Base-by-base conservation (phyloP, 2,113 vertebrate species). In the Esox niger region DNA sequence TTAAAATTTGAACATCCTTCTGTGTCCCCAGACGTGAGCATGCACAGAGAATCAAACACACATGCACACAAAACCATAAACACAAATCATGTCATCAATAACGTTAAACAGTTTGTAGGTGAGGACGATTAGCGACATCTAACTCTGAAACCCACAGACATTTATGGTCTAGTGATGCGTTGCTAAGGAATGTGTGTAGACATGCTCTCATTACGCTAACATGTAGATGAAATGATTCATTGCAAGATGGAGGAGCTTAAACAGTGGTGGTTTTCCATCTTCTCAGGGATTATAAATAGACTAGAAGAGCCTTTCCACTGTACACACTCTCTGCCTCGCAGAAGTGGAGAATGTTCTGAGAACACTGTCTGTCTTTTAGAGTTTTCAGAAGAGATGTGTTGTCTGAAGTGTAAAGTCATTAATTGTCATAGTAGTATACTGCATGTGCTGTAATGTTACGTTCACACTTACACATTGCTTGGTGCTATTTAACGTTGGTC, bases 141-240 rank as follows among this genome's bases (percentile, higher is more conserved):
- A 56, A 67, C 68, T 68, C 11, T 5, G 59, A 56, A 52, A 70
- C 71, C 78, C 76, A 78, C 83, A 84, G 74, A 82, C 70, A 56
- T 80, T 64, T 74, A 73, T 30, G 74, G 82, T n/a, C 64, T 6
- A 23, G 23, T 81, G 84, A 77, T 83, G 79, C 82, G 82, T 62
- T 80, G 84, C 82, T 84, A 87, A 86, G 52, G 71, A 80, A 73
- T 82, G 25, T 73, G 87, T 15, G 60, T 79, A 85, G 84, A 87
- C 85, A 84, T 87, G 82, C 73, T 79, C 66, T 88, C 83, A 87
- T 81, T 86, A 83, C 54, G 78, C 74, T 88, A 87, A 83, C 81
- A 83, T 78, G 76, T 82, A 87, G 86, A 90, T 84, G 78, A 66
- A 83, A 84, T 88, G 84, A 89, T 82, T 87, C 84, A 87, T 87